These are phyloP conservation scores for Ormyrus labotus DNA, from an alignment of 2,888 invertebrate genomes.

Conservation along the genomic window DNA sequence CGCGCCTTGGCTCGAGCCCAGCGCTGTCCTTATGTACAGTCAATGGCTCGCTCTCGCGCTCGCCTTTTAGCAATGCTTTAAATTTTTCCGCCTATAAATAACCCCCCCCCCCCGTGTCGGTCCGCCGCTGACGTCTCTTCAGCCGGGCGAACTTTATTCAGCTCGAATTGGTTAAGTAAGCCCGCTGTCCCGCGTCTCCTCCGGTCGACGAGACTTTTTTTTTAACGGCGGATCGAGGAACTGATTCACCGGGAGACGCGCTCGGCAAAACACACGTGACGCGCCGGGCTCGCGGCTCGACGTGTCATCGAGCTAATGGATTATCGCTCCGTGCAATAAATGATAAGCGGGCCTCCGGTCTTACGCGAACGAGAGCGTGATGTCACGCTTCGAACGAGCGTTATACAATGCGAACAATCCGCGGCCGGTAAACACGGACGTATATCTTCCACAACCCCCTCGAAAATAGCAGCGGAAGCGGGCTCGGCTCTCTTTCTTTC, in stretches of 20 bases:
- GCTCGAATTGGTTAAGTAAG: neutral
- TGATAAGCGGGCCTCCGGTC: too few relatives aligned
- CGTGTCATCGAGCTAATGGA: slow-evolving; percentile 20
- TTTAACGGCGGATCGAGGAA: too few relatives aligned
- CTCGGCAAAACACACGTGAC: slow-evolving; percentile 19
- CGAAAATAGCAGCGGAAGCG: slow-evolving; percentile 31
- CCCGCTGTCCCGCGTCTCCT: neutral
- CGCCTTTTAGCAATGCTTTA: slow-evolving; percentile 10
- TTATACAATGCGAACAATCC: too few relatives aligned
- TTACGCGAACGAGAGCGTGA: too few relatives aligned
- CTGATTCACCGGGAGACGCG: slow-evolving; percentile 16
- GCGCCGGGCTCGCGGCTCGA: neutral
- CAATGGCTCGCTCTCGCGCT: neutral
- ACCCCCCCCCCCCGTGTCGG: neutral
- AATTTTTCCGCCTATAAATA: slow-evolving; percentile 31
- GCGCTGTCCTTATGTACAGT: slow-evolving; percentile 23
- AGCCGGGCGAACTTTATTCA: neutral
- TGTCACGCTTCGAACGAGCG: too few relatives aligned
- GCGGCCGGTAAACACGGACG: too few relatives aligned
- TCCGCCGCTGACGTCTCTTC: slow-evolving; percentile 8
- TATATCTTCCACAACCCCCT: neutral
- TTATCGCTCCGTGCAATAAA: neutral
- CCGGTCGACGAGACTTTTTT: neutral
- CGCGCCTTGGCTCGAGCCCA: slow-evolving; percentile 16
- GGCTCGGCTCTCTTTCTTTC: neutral